These are phyloP conservation scores for Platysternon megacephalum DNA, from an alignment of 2,113 vertebrate genomes.

Conservation along the genomic window DNA sequence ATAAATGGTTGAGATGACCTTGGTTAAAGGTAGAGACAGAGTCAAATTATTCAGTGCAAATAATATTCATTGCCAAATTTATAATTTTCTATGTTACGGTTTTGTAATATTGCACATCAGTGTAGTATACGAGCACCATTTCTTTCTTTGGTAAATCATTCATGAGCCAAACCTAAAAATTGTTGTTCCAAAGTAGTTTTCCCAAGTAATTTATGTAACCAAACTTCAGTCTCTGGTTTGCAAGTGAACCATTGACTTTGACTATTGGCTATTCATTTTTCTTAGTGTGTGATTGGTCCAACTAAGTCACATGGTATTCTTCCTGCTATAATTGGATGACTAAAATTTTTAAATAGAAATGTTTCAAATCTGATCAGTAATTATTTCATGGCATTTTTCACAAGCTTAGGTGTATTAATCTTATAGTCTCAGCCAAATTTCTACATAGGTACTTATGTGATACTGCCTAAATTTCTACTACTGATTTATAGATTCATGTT, in stretches of 20 bases:
- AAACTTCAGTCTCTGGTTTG: background rate
- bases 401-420: background rate
- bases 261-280: background rate
- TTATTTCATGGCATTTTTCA: rapidly evolving
- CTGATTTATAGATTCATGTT: background rate
- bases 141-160: background rate
- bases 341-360: background rate
- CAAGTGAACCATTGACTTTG: background rate
- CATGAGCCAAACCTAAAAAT: background rate
- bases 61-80: background rate
- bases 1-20: background rate
- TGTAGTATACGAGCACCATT: background rate
- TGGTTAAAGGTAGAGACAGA: background rate
- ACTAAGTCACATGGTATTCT: rapidly evolving
- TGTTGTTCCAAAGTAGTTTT: background rate
- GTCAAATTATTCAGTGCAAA: background rate
- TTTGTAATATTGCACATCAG: background rate
- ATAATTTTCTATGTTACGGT: background rate
- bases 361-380: background rate
- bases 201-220: background rate
- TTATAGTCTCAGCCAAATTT: rapidly evolving
- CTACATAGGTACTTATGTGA: background rate
- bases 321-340: background rate
- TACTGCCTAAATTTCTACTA: background rate
- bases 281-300: background rate